phyloP scores from a whole-genome alignment of 2,113 vertebrate species.

The Turdus rufiventris region DNA sequence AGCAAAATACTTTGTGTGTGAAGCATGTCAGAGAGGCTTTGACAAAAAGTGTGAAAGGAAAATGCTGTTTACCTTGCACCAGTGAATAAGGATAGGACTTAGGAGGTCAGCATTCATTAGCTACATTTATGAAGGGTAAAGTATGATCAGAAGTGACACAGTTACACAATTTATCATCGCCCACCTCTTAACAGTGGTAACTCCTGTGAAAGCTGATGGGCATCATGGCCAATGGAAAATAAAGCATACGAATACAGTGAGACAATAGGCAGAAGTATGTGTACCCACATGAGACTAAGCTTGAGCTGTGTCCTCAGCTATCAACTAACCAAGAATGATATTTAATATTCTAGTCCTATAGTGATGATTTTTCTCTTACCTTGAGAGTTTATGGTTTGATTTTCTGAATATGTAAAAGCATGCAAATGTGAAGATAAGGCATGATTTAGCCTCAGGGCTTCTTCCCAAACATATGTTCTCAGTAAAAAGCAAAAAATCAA shows the following conservation, averaged over 20 bases:
- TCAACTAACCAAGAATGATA: not conserved
- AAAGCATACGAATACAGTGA: not conserved
- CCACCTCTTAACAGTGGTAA: not conserved
- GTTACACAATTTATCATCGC: not conserved
- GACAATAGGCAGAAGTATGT: not conserved
- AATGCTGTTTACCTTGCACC: not conserved
- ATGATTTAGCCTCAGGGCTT: not conserved
- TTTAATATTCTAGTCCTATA: not conserved
- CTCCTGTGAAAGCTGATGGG: not conserved
- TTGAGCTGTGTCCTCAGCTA: not conserved
- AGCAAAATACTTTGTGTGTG: not conserved
- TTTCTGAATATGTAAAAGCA: not conserved
- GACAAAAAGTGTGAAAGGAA: not conserved
- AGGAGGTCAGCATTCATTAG: not conserved
- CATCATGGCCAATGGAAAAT: not conserved
- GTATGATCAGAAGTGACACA: not conserved
- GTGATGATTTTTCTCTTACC: not conserved
- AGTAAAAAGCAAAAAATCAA: not conserved
- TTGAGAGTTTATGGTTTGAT: not conserved
- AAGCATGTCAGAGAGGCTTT: not conserved
- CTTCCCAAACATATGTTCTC: not conserved
- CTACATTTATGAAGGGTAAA: not conserved
- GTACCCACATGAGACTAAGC: not conserved
- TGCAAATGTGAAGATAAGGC: not conserved
- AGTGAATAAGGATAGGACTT: not conserved